Conservation (phyloP, 2,113 vertebrate genomes). For the Rhodinocichla rosea region DNA sequence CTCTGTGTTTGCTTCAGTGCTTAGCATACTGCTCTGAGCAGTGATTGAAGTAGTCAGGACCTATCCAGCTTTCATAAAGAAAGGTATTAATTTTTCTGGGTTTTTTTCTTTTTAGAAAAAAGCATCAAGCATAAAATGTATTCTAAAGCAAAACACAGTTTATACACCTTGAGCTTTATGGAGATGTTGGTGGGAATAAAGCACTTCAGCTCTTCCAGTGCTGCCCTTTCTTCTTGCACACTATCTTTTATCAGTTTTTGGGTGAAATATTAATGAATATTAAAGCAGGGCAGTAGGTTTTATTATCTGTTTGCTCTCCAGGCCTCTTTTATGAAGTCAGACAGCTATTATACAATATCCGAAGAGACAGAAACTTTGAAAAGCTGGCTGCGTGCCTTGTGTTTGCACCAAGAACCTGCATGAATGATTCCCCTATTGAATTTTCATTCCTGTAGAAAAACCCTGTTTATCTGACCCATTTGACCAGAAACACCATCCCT, state of each 20-base stretch:
- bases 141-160: not conserved
- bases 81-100: not conserved
- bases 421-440: not conserved
- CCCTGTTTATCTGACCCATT: not conserved
- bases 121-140: not conserved
- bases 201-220: not conserved
- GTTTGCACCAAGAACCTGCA: not conserved
- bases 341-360: not conserved
- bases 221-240: not conserved
- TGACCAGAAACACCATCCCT: not conserved
- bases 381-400: not conserved
- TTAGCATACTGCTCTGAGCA: not conserved
- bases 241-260: not conserved
- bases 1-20: not conserved
- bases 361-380: not conserved
- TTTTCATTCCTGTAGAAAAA: not conserved
- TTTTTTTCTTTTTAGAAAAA: not conserved
- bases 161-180: not conserved
- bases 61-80: not conserved
- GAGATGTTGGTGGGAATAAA: not conserved
- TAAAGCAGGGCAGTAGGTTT: not conserved
- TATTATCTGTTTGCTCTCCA: constrained; percentile 26
- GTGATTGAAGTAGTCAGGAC: not conserved
- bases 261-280: constrained; percentile 32
- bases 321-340: not conserved